Conservation (phyloP, 2,888 invertebrate genomes). For the Scaptomyza cyrtandrae region DNA sequence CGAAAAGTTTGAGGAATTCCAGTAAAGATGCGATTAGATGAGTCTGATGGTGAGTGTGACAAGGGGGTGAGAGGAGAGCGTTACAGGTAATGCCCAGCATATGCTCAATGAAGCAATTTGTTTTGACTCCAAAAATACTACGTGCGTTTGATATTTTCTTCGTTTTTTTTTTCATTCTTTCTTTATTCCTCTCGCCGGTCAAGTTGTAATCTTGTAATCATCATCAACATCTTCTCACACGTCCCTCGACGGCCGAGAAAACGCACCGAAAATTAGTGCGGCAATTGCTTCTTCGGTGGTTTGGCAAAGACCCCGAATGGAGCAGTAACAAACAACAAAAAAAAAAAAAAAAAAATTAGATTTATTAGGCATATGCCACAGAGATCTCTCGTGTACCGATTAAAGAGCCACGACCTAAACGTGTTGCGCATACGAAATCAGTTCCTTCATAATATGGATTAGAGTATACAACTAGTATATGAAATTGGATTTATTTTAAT, state of each 20-base stretch:
- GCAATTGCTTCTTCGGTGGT: conserved; percentile 58
- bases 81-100: conserved; percentile 51
- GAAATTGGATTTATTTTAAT: conserved; percentile 63
- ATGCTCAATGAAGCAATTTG: conserved; percentile 72
- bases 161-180: neutral
- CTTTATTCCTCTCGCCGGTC: conserved; percentile 33
- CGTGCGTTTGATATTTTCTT: conserved; percentile 49
- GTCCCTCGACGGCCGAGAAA: conserved; percentile 60
- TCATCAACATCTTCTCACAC: conserved; percentile 60
- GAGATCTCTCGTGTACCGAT: conserved; percentile 58
- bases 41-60: too few species aligned
- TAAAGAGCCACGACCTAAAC: conserved; percentile 49
- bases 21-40: conserved; percentile 31
- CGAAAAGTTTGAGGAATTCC: conserved; percentile 39
- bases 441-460: conserved; percentile 35
- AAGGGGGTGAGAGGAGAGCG: conserved; percentile 21
- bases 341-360: conserved; percentile 56
- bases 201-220: conserved; percentile 45
- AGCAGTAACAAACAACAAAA: neutral
- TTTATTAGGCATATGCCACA: conserved; percentile 74
- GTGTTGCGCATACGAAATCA: conserved; percentile 62
- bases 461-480: conserved; percentile 30
- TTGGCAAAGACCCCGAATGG: conserved; percentile 1
- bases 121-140: conserved; percentile 47
- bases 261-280: conserved; percentile 74